Evolutionary conservation across 2,888 invertebrate genomes (phyloP).

Genomic region (Prosopocoilus inquinatus): DNA sequence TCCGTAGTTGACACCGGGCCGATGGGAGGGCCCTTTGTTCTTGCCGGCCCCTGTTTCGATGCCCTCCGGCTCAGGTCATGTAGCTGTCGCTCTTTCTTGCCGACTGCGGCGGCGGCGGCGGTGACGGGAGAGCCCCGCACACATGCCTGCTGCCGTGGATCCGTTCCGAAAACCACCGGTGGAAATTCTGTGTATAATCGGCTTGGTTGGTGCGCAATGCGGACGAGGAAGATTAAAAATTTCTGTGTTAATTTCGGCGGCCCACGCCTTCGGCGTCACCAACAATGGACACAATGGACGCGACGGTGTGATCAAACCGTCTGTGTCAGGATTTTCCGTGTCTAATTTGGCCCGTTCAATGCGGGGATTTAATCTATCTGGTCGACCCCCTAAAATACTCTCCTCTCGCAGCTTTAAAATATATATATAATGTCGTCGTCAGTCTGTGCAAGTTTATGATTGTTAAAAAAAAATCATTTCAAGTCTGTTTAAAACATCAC

Average conservation of each 20-base stretch:
- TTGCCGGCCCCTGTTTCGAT: constrained; percentile 37
- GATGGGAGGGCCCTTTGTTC: constrained; percentile 39
- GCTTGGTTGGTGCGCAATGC: too few relatives aligned
- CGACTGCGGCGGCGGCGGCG: background rate
- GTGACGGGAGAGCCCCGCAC: too few relatives aligned
- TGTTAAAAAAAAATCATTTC: too few relatives aligned
- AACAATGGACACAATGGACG: constrained; percentile 13
- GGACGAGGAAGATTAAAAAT: too few relatives aligned
- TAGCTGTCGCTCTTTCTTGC: background rate
- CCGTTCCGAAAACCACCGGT: too few relatives aligned
- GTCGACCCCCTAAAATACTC: background rate
- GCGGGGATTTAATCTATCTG: background rate
- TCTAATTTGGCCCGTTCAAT: background rate
- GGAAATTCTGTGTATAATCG: too few relatives aligned
- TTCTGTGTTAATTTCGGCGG: constrained; percentile 5
- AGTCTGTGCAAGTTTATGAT: too few relatives aligned
- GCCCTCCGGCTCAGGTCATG: constrained; percentile 28
- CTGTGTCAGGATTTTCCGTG: constrained; percentile 1
- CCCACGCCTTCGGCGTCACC: constrained; percentile 7
- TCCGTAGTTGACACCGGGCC: constrained; percentile 41
- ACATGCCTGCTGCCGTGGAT: too few relatives aligned
- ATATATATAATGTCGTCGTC: too few relatives aligned
- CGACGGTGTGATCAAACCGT: constrained; percentile 2
- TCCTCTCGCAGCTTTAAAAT: too few relatives aligned
- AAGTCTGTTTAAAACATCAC: too few relatives aligned